Percentiles rank a stretch among this genome's conserved stretches.
These are phyloP conservation scores for Poeciliopsis turrubarensis DNA, from an alignment of 2,113 vertebrate species.

Conservation along the genomic window DNA sequence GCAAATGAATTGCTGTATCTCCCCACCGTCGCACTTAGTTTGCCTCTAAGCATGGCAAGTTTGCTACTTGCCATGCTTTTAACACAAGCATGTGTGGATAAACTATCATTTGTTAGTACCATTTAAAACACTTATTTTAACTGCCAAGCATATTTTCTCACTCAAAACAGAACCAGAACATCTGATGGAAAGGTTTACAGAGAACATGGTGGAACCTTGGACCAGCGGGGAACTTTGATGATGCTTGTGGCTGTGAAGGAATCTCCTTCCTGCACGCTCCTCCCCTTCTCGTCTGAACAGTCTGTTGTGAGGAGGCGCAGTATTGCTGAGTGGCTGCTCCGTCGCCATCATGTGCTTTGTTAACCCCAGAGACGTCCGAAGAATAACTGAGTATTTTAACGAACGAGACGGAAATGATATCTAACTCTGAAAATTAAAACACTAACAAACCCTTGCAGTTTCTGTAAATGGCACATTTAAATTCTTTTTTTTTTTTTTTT, in stretches of 20 bases:
- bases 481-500: background rate
- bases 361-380: conserved; percentile 54
- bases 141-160: conserved; percentile 23
- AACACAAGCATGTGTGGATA: conserved; percentile 59
- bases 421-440: conserved; percentile 24
- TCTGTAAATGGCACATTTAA: conserved; percentile 52
- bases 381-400: conserved; percentile 24
- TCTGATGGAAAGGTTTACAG: conserved; percentile 38
- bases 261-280: conserved; percentile 16
- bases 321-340: conserved; percentile 66
- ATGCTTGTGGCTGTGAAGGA: conserved; percentile 33
- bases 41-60: conserved; percentile 32
- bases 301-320: conserved; percentile 33
- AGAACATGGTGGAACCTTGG: conserved; percentile 25
- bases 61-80: conserved; percentile 53
- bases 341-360: conserved; percentile 58
- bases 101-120: conserved; percentile 53
- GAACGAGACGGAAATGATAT: conserved; percentile 33
- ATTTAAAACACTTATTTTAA: conserved; percentile 40
- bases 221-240: background rate
- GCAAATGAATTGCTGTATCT: conserved; percentile 45
- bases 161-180: conserved; percentile 20
- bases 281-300: conserved; percentile 22
- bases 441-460: conserved; percentile 16
- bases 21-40: conserved; percentile 69